Evolutionary conservation across 2,888 invertebrate genomes (phyloP).

Genomic region (Copidosoma aretas): DNA sequence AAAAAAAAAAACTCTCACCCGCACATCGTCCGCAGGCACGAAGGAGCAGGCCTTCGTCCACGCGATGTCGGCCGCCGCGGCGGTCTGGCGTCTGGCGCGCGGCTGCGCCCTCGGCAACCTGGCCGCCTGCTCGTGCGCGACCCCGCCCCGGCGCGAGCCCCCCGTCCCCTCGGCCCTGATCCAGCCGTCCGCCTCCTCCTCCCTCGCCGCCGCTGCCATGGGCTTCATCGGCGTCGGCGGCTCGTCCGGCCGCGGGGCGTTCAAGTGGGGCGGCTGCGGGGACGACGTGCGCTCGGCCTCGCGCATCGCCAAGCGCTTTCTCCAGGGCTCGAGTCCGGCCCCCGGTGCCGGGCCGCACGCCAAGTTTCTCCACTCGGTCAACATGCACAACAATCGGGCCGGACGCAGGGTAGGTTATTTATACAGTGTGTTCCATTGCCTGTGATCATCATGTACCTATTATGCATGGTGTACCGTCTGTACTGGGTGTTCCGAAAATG

Average conservation of each 20-base stretch:
- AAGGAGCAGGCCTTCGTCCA: constrained; percentile 87
- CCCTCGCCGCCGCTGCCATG: constrained; percentile 71
- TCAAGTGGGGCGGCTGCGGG: constrained; percentile 88
- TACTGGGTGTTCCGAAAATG: too few species aligned
- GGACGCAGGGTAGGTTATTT: constrained; percentile 74
- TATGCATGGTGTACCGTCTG: not conserved
- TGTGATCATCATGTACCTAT: not conserved
- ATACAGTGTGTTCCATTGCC: too few species aligned
- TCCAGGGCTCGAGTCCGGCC: constrained; percentile 67
- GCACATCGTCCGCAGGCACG: constrained; percentile 70
- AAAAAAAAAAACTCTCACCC: too few species aligned
- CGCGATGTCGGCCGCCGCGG: constrained; percentile 80
- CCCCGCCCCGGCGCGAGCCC: constrained; percentile 71
- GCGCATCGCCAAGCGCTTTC: constrained; percentile 75
- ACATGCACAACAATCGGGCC: constrained; percentile 79
- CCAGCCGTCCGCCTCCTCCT: constrained; percentile 66
- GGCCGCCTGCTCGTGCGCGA: constrained; percentile 80
- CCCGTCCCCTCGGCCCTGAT: constrained; percentile 61
- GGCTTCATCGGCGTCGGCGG: constrained; percentile 43
- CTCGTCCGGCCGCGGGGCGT: constrained; percentile 66
- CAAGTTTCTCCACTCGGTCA: constrained; percentile 71
- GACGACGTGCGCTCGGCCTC: constrained; percentile 80
- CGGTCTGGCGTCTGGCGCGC: constrained; percentile 78
- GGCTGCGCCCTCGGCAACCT: constrained; percentile 80
- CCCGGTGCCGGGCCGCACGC: constrained; percentile 53